Evolutionary conservation across 2,797 vertebrate species (phyloP), one percentile per base, ranked within the genome.

Genomic region (Clarias laeviceps): DNA sequence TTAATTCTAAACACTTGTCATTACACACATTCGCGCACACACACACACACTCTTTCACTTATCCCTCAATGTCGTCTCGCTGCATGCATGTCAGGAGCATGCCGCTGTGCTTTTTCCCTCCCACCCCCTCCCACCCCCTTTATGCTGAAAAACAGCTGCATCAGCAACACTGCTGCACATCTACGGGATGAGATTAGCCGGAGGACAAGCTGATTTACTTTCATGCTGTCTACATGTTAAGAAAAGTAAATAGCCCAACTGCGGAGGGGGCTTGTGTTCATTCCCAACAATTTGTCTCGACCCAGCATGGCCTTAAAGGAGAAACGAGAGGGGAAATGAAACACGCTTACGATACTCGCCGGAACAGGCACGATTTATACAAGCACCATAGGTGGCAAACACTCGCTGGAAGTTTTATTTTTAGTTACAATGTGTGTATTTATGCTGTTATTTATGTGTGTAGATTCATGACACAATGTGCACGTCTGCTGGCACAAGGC

Each of bases 71-170:
- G 91, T 93, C 90, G 1, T 59, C 29, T 57, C 27, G 91, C 88
- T 88, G 90, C 91, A 92, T 91, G 91, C 90, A 90, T 90, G 93
- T 94, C 93, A 94, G 93, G 94, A 94, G 93, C 91, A 91, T 92
- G 92, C 91, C 90, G 90, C 89, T 92, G 88, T 91, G 85, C 92
- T 92, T 92, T 90, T 83, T 62, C 82, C 50, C 12, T 74, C 65
- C 84, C 50, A 70, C 59, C 81, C 84, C 50, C 9, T 74, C 65
- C 84, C 50, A 70, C 59, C 81, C 84, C 50, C 74, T 62, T 87
- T 87, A 80, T 34, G 61, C 80, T 72, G 77, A 86, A 92, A 93
- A 93, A 91, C 87, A 88, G 92, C 93, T 93, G 91, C 82, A 90
- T 95, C 94, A 95, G 94, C 94, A 93, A 70, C 88, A 88, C 89